A percentile compares a stretch with the other conserved stretches of the same genome.
These are phyloP conservation scores for Styela clava DNA, from an alignment of 23 tunicate genomes.

Conservation along the genomic window DNA sequence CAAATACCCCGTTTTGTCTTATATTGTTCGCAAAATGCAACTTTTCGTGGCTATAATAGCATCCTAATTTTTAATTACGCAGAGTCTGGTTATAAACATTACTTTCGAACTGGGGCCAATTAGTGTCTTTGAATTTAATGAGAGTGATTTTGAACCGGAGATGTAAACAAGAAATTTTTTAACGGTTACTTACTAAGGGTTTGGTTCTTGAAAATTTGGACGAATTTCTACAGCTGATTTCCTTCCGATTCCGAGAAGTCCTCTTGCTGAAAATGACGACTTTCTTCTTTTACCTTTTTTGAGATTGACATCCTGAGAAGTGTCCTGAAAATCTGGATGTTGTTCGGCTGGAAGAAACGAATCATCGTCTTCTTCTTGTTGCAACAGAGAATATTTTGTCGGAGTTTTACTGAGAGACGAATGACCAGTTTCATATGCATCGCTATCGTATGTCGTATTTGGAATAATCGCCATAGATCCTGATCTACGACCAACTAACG, in stretches of 20 bases:
- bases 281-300: not conserved
- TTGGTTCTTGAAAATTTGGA: not conserved
- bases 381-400: not conserved
- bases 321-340: not conserved
- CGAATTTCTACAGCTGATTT: not conserved
- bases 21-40: not conserved
- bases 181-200: not conserved
- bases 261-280: not conserved
- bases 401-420: not conserved
- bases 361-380: not conserved
- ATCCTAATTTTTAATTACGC: not conserved
- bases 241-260: not conserved
- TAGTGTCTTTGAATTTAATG: not conserved
- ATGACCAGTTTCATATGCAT: not conserved
- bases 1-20: not conserved
- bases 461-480: slow-evolving; percentile 1
- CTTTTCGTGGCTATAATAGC: not conserved
- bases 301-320: not conserved
- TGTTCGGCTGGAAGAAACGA: slow-evolving; percentile 1
- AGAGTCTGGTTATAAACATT: not conserved
- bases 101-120: not conserved
- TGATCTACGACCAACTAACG: slow-evolving; percentile 4
- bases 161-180: not conserved
- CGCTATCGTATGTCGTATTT: not conserved
- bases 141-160: not conserved